A percentile compares a stretch with the other conserved stretches of the same genome.
Conservation (phyloP, 2,797 vertebrate species). For the Chrysocyon brachyurus region DNA sequence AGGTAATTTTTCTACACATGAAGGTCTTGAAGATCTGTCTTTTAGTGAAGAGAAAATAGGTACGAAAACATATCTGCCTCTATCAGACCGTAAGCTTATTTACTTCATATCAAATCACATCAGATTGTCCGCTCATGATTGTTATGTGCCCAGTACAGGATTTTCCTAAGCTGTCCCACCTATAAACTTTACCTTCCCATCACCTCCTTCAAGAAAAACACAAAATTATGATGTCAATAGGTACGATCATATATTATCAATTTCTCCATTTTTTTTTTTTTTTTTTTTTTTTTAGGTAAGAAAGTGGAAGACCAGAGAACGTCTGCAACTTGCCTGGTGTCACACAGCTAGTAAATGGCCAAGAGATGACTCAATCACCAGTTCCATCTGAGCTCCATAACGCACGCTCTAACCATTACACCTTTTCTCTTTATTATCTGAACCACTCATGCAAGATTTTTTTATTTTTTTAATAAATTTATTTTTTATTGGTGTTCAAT, state of each 20-base stretch:
- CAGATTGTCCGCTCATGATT: neutral
- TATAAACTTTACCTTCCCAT: neutral
- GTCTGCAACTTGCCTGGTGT: neutral
- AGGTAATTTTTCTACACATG: neutral
- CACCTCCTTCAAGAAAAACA: conserved; percentile 10
- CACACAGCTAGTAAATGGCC: neutral
- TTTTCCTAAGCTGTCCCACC: neutral
- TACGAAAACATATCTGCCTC: neutral
- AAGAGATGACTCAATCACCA: conserved; percentile 1
- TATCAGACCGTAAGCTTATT: neutral
- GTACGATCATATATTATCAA: neutral
- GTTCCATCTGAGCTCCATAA: neutral
- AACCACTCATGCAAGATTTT: neutral
- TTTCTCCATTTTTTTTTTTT: neutral
- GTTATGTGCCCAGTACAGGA: neutral
- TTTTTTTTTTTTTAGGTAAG: neutral
- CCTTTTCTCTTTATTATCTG: neutral
- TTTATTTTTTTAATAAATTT: too few species aligned
- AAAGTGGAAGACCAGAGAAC: conserved; percentile 20
- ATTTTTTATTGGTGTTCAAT: too few species aligned
- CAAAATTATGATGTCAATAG: neutral
- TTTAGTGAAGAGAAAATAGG: neutral
- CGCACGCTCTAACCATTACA: neutral
- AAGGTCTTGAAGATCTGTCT: neutral
- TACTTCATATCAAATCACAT: neutral